Evolutionary conservation across 2,888 invertebrate species (phyloP).

Genomic region (Bellardia pandia): DNA sequence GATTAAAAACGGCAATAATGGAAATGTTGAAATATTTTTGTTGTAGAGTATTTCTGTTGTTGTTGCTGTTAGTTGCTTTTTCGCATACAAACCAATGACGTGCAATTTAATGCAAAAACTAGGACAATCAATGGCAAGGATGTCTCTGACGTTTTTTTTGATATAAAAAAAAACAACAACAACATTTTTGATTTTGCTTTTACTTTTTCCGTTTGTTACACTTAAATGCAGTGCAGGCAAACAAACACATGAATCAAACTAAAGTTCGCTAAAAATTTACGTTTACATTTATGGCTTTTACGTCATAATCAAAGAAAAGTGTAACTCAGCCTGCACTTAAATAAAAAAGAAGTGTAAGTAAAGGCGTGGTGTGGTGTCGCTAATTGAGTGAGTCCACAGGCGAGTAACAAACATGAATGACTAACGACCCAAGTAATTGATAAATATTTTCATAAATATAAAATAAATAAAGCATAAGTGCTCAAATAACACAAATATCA

Average conservation of each 20-base stretch:
- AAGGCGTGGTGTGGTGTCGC: slow-evolving; percentile 48
- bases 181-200: slow-evolving; percentile 46
- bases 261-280: slow-evolving; percentile 42
- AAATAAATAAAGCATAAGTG: background rate
- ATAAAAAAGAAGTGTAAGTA: slow-evolving; percentile 15
- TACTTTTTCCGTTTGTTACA: slow-evolving; percentile 31
- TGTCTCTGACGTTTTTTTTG: slow-evolving; percentile 74
- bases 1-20: slow-evolving; percentile 44
- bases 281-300: slow-evolving; percentile 47
- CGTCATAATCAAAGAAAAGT: slow-evolving; percentile 53
- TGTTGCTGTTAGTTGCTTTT: slow-evolving; percentile 6
- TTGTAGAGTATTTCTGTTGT: slow-evolving; percentile 12
- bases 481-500: background rate
- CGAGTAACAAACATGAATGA: background rate
- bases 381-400: slow-evolving; percentile 22
- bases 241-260: slow-evolving; percentile 21
- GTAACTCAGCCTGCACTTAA: slow-evolving; percentile 10
- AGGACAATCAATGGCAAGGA: slow-evolving; percentile 80
- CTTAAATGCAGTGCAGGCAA: background rate
- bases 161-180: background rate
- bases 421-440: background rate
- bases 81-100: slow-evolving; percentile 65
- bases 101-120: slow-evolving; percentile 74
- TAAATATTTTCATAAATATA: background rate
- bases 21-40: slow-evolving; percentile 31